Base-by-base conservation (phyloP, 1,140 invertebrate genomes). In the Onthophagus taurus region DNA sequence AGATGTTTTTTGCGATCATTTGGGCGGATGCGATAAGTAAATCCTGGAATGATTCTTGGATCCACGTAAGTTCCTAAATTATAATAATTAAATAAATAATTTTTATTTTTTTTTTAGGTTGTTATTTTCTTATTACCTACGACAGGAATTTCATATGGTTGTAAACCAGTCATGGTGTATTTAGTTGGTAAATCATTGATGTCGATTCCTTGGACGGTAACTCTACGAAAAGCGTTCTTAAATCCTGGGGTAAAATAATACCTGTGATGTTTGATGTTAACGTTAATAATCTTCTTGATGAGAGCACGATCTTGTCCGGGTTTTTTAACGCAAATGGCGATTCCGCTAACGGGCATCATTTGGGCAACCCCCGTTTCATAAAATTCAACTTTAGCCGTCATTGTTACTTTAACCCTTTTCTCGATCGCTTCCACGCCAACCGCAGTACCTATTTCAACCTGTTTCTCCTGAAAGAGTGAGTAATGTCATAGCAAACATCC, bases 121-220 rank as follows among this genome's bases (percentile, higher is more conserved):
- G 11, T 11, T 1, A 8, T 18, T 37, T 13, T 20, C 38, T 26
- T 26, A 26, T 72, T 67, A 80, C 78, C 80, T 47, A 82, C 79
- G 44, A 83, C 80, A 19, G 81, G 80, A n/a, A 83, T 64, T 64
- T 86, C 81, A 50, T 81, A 77, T 50, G 68, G 68, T 53, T 78
- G 71, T 26, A 86, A 67, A 7, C 81, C 81, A 50, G 72, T 74
- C 48, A 83, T 71, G 8, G 71, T 74, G 50, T 84, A 84, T 47
- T 75, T 71, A 21, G 77, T 78, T 8, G 78, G 79, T 49, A 81
- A 69, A 61, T 82, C 80, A 29, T 71, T 68, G 39, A 80, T 73
- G 31, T 71, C 69, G 31, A 58, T 47, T 24, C 79, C 79, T 41
- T 64, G 69, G 1, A 83, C 76, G 2, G 69, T 76, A 31, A 73